Evolutionary conservation across 2,888 invertebrate genomes (phyloP), one percentile per base, ranked within the genome.

Genomic region (Cyaniris semiargus): DNA sequence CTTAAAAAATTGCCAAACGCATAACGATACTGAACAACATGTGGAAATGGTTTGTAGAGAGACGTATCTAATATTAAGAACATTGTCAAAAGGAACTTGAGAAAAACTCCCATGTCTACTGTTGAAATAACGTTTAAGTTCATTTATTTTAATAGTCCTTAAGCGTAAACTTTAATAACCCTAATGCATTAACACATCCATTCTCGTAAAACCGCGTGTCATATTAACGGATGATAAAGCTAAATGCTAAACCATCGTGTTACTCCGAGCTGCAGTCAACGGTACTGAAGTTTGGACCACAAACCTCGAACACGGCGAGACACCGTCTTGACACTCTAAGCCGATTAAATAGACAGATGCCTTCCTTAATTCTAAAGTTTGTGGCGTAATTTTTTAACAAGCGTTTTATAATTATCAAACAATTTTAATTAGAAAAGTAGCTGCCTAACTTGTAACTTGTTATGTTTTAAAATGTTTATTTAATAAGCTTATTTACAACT

Each of bases 251-350:
- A 79, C 78, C 75, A 78, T 77, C 74, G 76, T 79, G 78, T 78
- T 80, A 78, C 78, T 76, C 78, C 76, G 75, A 79, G 77, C 76
- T 79, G 34, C 75, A 70, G 13, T 48, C 78, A 77, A 56, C 78
- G 75, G 76, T 75, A 75, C 74, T 71, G 77, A 78, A 81, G 77
- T 80, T 78, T 79, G 60, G 72, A 77, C 79, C 78, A 77, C 77
- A 77, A 70, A 77, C 77, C 76, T 70, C 70, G 70, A 77, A 76
- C 78, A 78, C 72, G 77, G 78, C 78, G 79, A 78, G 76, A 70
- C 72, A 70, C 76, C 70, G 58, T 66, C 58, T 75, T 77, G 76
- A 78, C 76, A 77, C 71, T 76, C 13, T 70, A 76, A 77, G 70
- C 71, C 72, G 74, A 44, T 77, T 78, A 75, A 77, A 56, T 76